Conservation (phyloP, 2,797 vertebrate species). For the Pseudochirops cupreus region DNA sequence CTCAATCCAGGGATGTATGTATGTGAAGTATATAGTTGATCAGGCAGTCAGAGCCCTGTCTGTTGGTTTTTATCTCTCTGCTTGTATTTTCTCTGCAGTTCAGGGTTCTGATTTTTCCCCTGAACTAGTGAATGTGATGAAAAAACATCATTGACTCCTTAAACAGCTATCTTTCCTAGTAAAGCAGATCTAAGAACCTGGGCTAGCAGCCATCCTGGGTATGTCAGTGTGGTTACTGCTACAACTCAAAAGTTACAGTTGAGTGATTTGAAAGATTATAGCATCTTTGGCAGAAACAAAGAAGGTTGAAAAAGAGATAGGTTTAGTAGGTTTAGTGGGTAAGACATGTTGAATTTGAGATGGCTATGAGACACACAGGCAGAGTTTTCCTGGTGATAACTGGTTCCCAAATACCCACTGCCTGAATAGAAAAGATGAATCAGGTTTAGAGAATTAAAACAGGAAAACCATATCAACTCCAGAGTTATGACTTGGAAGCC, state of each 20-base stretch:
- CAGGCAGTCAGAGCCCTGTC: too few relatives aligned
- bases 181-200: too few relatives aligned
- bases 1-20: too few relatives aligned
- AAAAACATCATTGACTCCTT: too few relatives aligned
- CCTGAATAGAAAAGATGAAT: constrained; percentile 52
- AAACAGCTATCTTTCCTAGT: too few relatives aligned
- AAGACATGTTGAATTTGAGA: background rate
- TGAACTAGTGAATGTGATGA: too few relatives aligned
- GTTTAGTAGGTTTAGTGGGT: background rate
- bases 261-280: background rate
- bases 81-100: too few relatives aligned
- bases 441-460: constrained; percentile 63
- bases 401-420: constrained; percentile 53
- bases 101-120: too few relatives aligned
- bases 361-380: background rate
- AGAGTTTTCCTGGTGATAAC: background rate
- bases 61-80: too few relatives aligned
- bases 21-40: too few relatives aligned
- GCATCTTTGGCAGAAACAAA: background rate
- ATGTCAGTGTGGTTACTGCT: too few relatives aligned
- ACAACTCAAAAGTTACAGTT: background rate
- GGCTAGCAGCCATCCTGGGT: too few relatives aligned
- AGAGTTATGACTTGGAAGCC: constrained; percentile 52
- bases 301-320: background rate
- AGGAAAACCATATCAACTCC: background rate